Evolutionary conservation across 2,888 invertebrate genomes (phyloP).

Genomic region (Drosophila vallismaia): DNA sequence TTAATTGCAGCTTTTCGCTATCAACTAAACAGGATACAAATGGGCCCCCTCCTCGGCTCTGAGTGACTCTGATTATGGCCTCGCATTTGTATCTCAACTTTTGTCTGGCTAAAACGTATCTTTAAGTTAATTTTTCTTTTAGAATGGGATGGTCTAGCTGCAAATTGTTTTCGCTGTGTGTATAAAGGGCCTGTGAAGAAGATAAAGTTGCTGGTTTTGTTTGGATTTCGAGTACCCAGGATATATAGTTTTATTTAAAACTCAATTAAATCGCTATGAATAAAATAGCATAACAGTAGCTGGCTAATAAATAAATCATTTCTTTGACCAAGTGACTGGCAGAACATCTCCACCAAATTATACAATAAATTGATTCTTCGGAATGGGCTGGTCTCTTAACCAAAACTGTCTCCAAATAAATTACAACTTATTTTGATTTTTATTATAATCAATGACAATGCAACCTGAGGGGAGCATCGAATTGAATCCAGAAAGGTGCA

Average conservation of each 20-base stretch:
- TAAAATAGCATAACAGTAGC: slow-evolving; percentile 32
- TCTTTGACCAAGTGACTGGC: slow-evolving; percentile 30
- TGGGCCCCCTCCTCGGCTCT: slow-evolving; percentile 40
- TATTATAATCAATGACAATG: slow-evolving; percentile 64
- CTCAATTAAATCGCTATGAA: slow-evolving; percentile 64
- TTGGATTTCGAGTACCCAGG: slow-evolving; percentile 9
- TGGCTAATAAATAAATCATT: slow-evolving; percentile 59
- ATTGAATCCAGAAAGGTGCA: slow-evolving; percentile 55
- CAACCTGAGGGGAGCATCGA: slow-evolving; percentile 53
- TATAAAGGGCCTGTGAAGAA: slow-evolving; percentile 10
- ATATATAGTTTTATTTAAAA: slow-evolving; percentile 26
- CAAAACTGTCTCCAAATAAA: slow-evolving; percentile 53
- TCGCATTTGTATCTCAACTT: slow-evolving; percentile 41
- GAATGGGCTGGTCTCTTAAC: slow-evolving; percentile 34
- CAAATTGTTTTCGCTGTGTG: slow-evolving; percentile 58
- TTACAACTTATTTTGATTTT: slow-evolving; percentile 79
- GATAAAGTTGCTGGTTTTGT: slow-evolving; percentile 10
- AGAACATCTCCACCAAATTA: slow-evolving; percentile 36
- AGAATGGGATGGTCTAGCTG: slow-evolving; percentile 46
- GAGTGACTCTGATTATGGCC: slow-evolving; percentile 66
- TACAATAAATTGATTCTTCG: slow-evolving; percentile 39
- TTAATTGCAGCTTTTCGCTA: slow-evolving; percentile 67
- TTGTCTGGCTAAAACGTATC: slow-evolving; percentile 60
- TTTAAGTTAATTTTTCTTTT: slow-evolving; percentile 66
- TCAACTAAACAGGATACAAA: slow-evolving; percentile 63